Percentiles rank a stretch among this genome's conserved stretches.
These are phyloP conservation scores for Proteles cristata DNA, from an alignment of 2,113 vertebrate species.

Conservation along the genomic window DNA sequence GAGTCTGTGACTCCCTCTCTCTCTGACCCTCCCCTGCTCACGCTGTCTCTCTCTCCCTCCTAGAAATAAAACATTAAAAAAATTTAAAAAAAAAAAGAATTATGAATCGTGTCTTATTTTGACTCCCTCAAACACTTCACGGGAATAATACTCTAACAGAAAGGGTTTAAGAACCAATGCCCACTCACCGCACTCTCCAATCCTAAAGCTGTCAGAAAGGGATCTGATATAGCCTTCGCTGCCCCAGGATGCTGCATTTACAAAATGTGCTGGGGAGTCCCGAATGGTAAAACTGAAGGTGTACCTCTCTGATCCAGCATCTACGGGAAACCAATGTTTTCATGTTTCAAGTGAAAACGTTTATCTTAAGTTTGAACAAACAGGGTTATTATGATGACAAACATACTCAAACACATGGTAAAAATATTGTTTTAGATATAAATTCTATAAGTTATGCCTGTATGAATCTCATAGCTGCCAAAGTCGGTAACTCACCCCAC, in stretches of 20 bases:
- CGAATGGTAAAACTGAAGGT: constrained; percentile 95
- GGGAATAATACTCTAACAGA: constrained; percentile 4
- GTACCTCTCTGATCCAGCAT: constrained; percentile 92
- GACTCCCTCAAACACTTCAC: neutral
- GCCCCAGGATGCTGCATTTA: constrained; percentile 95
- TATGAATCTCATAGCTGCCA: constrained; percentile 10
- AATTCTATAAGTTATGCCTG: neutral
- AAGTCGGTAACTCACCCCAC: neutral
- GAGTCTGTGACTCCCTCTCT: too few species aligned
- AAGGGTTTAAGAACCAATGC: constrained; percentile 56
- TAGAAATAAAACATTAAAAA: too few species aligned
- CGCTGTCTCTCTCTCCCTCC: too few species aligned
- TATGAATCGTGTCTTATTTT: neutral
- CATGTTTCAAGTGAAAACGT: constrained; percentile 63
- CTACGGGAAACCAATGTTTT: constrained; percentile 85
- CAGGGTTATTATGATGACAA: constrained; percentile 9
- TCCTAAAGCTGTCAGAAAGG: constrained; percentile 90
- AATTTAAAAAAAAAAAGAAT: neutral
- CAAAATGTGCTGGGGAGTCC: constrained; percentile 91
- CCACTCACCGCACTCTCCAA: constrained; percentile 94
- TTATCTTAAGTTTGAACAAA: constrained; percentile 36
- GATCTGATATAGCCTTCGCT: constrained; percentile 89
- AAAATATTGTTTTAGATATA: constrained; percentile 13
- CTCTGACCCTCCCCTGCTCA: too few species aligned
- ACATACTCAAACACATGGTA: neutral